Evolutionary conservation across 2,888 invertebrate species (phyloP).

Genomic region (Sipunculus nudus): DNA sequence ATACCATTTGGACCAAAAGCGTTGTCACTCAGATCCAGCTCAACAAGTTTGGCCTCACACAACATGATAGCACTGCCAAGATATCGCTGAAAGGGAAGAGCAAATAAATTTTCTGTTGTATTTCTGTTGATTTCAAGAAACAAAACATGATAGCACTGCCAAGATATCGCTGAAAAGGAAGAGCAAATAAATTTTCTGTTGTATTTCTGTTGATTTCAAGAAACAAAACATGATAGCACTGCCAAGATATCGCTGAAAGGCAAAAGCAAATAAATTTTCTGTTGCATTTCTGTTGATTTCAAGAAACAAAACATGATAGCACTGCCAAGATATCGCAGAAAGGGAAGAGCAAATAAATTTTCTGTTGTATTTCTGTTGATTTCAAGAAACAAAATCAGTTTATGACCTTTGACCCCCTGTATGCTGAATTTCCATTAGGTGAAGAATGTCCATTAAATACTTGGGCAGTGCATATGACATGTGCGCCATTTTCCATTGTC

Average conservation of each 20-base stretch:
- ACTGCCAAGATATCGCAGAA: constrained; percentile 76
- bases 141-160: constrained; percentile 84
- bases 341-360: constrained; percentile 31
- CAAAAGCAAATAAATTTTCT: constrained; percentile 7
- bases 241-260: constrained; percentile 75
- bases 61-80: constrained; percentile 83
- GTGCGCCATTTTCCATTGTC: too few species aligned
- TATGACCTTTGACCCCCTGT: neutral
- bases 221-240: constrained; percentile 82
- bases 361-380: neutral
- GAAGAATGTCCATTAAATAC: too few species aligned
- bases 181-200: neutral
- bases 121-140: too few species aligned
- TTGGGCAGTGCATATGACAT: too few species aligned
- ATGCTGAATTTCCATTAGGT: too few species aligned
- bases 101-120: neutral
- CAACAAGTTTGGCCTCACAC: constrained; percentile 81
- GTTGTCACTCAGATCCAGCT: constrained; percentile 94
- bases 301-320: constrained; percentile 84
- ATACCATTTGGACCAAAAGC: constrained; percentile 77
- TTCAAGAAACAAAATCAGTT: too few species aligned
- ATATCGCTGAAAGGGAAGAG: constrained; percentile 70
- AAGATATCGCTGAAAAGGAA: constrained; percentile 72
- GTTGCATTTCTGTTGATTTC: neutral
- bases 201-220: neutral